Conservation (phyloP, 2,113 vertebrate genomes). For the Micromys minutus region DNA sequence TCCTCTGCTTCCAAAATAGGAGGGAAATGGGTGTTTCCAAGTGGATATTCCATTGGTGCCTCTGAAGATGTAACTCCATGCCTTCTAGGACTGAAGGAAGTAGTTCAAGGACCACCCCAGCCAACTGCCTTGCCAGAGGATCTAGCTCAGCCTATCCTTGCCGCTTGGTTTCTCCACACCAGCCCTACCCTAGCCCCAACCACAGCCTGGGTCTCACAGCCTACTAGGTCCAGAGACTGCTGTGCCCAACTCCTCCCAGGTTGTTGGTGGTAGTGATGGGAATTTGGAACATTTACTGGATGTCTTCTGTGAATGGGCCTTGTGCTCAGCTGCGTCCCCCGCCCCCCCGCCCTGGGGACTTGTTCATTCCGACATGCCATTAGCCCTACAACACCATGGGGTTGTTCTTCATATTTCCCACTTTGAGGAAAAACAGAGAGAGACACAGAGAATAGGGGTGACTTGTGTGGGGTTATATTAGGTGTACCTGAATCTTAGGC, state of each 20-base stretch:
- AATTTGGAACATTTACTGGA: background rate
- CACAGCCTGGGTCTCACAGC: background rate
- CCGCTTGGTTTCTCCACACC: background rate
- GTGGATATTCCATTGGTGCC: background rate
- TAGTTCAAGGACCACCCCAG: background rate
- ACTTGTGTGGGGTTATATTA: background rate
- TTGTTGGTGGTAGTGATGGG: background rate
- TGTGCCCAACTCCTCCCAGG: background rate
- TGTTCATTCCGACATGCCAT: conserved; percentile 1
- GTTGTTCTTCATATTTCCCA: background rate
- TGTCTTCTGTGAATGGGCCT: background rate
- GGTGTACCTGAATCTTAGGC: background rate
- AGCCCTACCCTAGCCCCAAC: background rate
- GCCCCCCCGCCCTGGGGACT: background rate
- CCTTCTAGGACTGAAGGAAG: background rate
- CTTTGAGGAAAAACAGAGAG: background rate
- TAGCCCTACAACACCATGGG: background rate
- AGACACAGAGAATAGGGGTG: background rate
- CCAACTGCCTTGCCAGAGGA: background rate
- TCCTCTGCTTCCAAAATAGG: background rate
- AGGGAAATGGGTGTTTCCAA: background rate
- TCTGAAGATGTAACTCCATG: background rate
- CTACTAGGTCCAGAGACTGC: background rate
- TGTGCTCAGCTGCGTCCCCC: background rate
- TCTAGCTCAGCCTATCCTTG: background rate